phyloP scores from a whole-genome alignment of 2,888 invertebrate species.

The Heliothis peltigera region DNA sequence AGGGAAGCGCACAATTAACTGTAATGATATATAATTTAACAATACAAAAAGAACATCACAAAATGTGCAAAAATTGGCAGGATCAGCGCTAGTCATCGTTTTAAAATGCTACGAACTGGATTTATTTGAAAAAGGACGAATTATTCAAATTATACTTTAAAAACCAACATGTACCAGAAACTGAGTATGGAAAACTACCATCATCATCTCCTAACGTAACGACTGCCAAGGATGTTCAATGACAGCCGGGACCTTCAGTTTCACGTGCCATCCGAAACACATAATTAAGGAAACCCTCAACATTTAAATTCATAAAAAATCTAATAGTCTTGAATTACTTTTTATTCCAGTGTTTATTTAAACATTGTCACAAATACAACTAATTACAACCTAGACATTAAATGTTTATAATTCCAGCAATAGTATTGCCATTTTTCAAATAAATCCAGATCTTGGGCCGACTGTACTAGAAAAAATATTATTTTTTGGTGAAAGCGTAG shows the following conservation, averaged over 20 bases:
- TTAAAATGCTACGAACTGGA: slow-evolving; percentile 31
- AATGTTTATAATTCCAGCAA: not conserved
- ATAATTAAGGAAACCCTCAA: too few relatives aligned
- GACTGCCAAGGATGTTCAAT: too few relatives aligned
- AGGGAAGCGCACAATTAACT: slow-evolving; percentile 14
- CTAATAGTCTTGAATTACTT: too few relatives aligned
- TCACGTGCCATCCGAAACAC: too few relatives aligned
- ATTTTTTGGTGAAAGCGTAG: slow-evolving; percentile 76
- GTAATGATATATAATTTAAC: too few relatives aligned
- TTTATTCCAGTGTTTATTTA: too few relatives aligned
- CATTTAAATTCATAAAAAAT: too few relatives aligned
- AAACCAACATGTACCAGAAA: not conserved
- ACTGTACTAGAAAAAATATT: slow-evolving; percentile 63
- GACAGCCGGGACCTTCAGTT: too few relatives aligned
- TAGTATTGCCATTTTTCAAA: slow-evolving; percentile 41
- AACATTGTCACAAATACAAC: not conserved
- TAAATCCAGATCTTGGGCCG: slow-evolving; percentile 33
- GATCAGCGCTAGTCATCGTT: slow-evolving; percentile 61
- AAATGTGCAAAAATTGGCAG: slow-evolving; percentile 74
- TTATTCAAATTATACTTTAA: not conserved
- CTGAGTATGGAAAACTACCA: too few relatives aligned
- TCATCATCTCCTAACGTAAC: too few relatives aligned
- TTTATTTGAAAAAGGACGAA: slow-evolving; percentile 46
- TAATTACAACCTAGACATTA: too few relatives aligned
- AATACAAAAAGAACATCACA: slow-evolving; percentile 80